Evolutionary conservation across 2,797 vertebrate species (phyloP), one percentile per base, ranked within the genome.

Genomic region (Darevskia mixta): DNA sequence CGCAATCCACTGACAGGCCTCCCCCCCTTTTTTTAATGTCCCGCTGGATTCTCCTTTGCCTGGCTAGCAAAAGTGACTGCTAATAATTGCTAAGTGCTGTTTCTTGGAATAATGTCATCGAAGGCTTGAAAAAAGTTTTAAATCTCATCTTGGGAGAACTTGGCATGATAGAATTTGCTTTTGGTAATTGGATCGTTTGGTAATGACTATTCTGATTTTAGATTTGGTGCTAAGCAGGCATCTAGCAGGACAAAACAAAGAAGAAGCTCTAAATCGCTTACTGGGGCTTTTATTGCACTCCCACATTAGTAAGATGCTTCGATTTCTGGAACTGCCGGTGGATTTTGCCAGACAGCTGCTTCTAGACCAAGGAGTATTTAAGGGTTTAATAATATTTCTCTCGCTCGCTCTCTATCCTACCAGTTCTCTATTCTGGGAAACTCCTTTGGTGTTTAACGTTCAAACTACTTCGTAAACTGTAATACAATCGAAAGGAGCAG

Each of bases 171-270:
- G 88, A 82, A 82, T 92, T 82, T 94, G 80, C 88, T 89, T 93
- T 93, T 94, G 82, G 64, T 90, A 93, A 94, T 93, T 90, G 92
- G 92, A 71, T 86, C 81, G 87, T 92, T 91, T 86, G 81, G 41
- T 95, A 94, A 95, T 94, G 88, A 87, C 35, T 8, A 90, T 87
- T 91, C 94, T 94, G 94, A 94, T 95, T 95, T 94, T 87, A 94
- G 90, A 94, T 94, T 91, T 95, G 80, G 87, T 90, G 90, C 89
- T 93, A 92, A 95, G 91, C 86, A 93, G 67, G 76, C 84, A 91
- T 25, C 88, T 88, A 27, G 90, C 92, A 91, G 93, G 91, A 95
- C 91, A 75, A 38, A 23, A 45, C 11, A 43, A 15, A 43, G 27
- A 79, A 86, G 80, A 88, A 38, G 17, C 85, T 88, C 55, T 94